Evolutionary conservation across 2,888 invertebrate species (phyloP), one percentile per base, ranked within the genome.

Genomic region (Drosophila maculinotata): DNA sequence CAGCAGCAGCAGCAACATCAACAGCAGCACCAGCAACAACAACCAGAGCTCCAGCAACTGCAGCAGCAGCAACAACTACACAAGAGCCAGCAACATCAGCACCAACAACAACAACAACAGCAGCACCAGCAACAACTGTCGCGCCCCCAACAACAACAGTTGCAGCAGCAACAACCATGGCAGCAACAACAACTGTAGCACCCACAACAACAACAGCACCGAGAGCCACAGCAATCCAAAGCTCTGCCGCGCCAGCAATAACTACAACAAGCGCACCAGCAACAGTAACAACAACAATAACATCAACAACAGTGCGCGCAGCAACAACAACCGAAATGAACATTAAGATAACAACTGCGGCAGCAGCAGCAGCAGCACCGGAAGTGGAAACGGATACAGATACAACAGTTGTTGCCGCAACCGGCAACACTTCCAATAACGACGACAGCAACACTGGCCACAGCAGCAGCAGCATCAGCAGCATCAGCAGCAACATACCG

Each of bases 251-350:
- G 33, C 35, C 71, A 38, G 42, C 71, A 38, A 45, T 65, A 3
- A 41, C 68, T 10, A 31, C 69, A 33, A 42, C 66, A 28, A 28
- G 28, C 3, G 17, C 28, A 17, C 28, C 44, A 6, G 25, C 66
- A 26, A 17, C 71, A 8, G 41, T 69, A 20, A 35, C 66, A 41
- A 30, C 45, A 49, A 31, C 74, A 7, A 57, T 45, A 36, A 35
- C 39, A 25, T 4, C 65, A 26, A n/a, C n/a, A n/a, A n/a, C n/a
- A n/a, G n/a, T n/a, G 3, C 8, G 33, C 35, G 36, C 33, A 3
- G 56, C 60, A 44, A 49, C 70, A 33, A 69, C 67, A 44, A 54
- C 73, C 20, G 52, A 12, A 6, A n/a, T 38, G 48, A 12, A 52
- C 67, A 30, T 58, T 63, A 20, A 53, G 62, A 30, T 41, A 7